Percentiles rank a stretch among this genome's conserved stretches.
These are phyloP conservation scores for Drosophila subsilvestris DNA, from an alignment of 2,888 invertebrate genomes.

Conservation along the genomic window DNA sequence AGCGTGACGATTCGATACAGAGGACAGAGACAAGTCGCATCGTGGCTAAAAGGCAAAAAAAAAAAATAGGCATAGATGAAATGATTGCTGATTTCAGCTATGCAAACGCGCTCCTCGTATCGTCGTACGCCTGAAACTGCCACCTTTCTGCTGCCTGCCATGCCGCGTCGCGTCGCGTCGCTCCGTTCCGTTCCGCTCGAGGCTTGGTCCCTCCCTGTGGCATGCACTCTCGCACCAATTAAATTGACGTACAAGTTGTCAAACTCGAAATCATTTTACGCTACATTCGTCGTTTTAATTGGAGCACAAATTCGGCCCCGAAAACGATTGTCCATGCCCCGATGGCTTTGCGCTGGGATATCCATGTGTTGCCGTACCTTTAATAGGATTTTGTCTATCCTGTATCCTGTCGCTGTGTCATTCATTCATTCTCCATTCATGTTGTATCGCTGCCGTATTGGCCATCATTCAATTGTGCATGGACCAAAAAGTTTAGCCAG, in stretches of 20 bases:
- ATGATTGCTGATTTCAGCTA: constrained; percentile 79
- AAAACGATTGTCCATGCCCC: constrained; percentile 5
- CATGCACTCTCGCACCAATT: constrained; percentile 66
- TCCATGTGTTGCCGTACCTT: constrained; percentile 5
- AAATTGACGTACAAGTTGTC: constrained; percentile 74
- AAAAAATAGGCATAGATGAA: constrained; percentile 65
- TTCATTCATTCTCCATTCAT: constrained; percentile 19
- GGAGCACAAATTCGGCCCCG: constrained; percentile 51
- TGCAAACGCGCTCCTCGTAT: constrained; percentile 39
- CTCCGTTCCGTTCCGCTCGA: constrained; percentile 7
- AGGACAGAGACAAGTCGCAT: not conserved
- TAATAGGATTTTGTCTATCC: constrained; percentile 1
- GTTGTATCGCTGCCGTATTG: constrained; percentile 9
- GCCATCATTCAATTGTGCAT: constrained; percentile 7
- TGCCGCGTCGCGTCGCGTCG: not conserved
- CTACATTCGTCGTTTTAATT: constrained; percentile 74
- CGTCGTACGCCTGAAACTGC: constrained; percentile 6
- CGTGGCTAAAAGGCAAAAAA: constrained; percentile 37
- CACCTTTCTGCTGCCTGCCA: constrained; percentile 26
- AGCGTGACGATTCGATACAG: too few species aligned
- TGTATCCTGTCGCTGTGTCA: constrained; percentile 4
- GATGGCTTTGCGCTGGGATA: not conserved
- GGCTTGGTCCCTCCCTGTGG: not conserved
- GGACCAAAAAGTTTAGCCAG: not conserved
- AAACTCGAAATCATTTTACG: constrained; percentile 72